These are phyloP conservation scores for Sakesphorus luctuosus DNA, from an alignment of 2,113 vertebrate genomes.

Conservation along the genomic window DNA sequence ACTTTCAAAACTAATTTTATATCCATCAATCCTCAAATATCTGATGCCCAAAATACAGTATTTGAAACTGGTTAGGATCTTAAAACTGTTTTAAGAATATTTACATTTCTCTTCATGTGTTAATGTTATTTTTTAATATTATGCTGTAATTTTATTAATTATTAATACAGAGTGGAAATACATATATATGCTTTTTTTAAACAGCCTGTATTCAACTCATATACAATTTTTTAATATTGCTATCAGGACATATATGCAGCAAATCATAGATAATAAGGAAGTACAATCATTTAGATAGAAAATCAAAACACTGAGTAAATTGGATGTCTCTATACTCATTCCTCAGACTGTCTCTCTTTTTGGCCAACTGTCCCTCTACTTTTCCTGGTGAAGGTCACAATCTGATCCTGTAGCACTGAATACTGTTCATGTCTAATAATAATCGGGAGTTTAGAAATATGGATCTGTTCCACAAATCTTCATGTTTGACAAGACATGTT, in stretches of 20 bases:
- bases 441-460: not conserved
- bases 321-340: not conserved
- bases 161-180: not conserved
- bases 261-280: not conserved
- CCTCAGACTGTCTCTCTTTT: not conserved
- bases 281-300: not conserved
- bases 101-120: not conserved
- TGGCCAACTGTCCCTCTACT: not conserved
- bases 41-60: not conserved
- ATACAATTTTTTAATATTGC: not conserved
- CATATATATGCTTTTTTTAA: not conserved
- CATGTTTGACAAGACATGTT: not conserved
- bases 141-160: not conserved
- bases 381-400: not conserved
- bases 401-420: not conserved
- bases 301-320: not conserved
- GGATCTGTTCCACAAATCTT: not conserved
- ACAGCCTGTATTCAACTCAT: not conserved
- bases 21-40: not conserved
- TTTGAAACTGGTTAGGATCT: not conserved
- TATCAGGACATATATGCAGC: not conserved
- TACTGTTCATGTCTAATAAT: not conserved
- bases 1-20: not conserved
- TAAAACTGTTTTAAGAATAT: not conserved
- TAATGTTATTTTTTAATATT: not conserved